Base-by-base conservation (phyloP, 2,888 invertebrate species). In the Synergus japonicus region DNA sequence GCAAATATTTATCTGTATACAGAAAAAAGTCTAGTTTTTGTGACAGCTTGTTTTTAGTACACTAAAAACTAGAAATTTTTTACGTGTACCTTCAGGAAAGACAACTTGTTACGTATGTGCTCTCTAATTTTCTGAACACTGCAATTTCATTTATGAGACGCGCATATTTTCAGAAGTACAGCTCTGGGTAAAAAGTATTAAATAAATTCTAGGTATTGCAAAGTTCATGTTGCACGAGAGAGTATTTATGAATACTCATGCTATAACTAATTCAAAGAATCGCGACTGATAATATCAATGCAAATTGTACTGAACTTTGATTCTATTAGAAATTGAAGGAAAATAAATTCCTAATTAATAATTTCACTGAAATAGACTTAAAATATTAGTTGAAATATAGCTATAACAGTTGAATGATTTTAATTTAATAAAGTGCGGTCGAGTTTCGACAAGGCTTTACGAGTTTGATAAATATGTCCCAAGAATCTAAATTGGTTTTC, bases 81-180 rank as follows among this genome's bases (percentile, higher is more conserved):
- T 29, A 0, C 0, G 3, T 29, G 3, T 29, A 29, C 3, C 3
- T 18, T 60, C 4, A 22, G n/a, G 10, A 49, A 54, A 29, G 10
- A 54, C 10, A 73, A 37, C n/a, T 73, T 49, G n/a, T 8, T 54
- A 54, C 37, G 29, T 15, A 18, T 12, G 54, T 41, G 49, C n/a
- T 49, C n/a, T 10, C 49, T 73, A 54, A 15, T 69, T 66, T 29
- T 49, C 37, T 54, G 54, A 69, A 49, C 13, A 69, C 13, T 69
- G 67, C 8, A 73, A 73, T 73, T 49, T 73, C n/a, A 46, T 37
- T 37, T 37, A 41, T 10, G 10, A 64, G 37, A 0, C 54, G 8
- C n/a, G 8, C n/a, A 54, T 54, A 54, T 54, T 54, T 54, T 54
- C 54, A 54, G 54, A 54, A n/a, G 7, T 22, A 60, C 10, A 10